These are phyloP conservation scores for Lepidocyrtinus sp. DNA, from an alignment of 2,888 invertebrate species.

Conservation along the genomic window DNA sequence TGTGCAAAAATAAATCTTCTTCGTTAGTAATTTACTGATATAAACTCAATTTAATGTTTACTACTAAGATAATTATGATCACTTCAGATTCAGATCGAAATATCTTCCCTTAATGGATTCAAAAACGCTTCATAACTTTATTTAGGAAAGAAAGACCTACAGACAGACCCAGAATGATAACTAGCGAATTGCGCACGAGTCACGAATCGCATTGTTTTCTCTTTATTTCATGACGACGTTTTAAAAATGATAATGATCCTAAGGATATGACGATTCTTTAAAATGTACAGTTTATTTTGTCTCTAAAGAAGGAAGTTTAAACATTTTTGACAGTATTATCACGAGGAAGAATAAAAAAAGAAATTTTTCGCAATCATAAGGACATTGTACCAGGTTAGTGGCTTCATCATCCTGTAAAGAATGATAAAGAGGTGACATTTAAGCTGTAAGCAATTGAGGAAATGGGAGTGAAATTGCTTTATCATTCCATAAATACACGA, in stretches of 20 bases:
- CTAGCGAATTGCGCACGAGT: neutral
- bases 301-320: conserved; percentile 2
- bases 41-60: too few species aligned
- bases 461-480: conserved; percentile 43
- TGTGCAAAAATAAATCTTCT: too few species aligned
- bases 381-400: conserved; percentile 46
- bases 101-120: too few species aligned
- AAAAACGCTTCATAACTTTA: too few species aligned
- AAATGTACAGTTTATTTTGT: too few species aligned
- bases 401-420: neutral
- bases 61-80: too few species aligned
- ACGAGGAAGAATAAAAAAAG: neutral
- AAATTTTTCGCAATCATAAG: conserved; percentile 46
- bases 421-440: neutral
- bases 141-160: too few species aligned
- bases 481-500: conserved; percentile 21
- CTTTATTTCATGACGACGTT: neutral
- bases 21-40: too few species aligned
- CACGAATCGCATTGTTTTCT: conserved; percentile 4
- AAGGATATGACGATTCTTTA: neutral
- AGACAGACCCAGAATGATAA: too few species aligned
- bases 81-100: too few species aligned
- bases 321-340: conserved; percentile 2
- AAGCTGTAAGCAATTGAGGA: conserved; percentile 30
- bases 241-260: conserved; percentile 3